phyloP scores from a whole-genome alignment of 2,797 vertebrate species.

The Tragopan temminckii region DNA sequence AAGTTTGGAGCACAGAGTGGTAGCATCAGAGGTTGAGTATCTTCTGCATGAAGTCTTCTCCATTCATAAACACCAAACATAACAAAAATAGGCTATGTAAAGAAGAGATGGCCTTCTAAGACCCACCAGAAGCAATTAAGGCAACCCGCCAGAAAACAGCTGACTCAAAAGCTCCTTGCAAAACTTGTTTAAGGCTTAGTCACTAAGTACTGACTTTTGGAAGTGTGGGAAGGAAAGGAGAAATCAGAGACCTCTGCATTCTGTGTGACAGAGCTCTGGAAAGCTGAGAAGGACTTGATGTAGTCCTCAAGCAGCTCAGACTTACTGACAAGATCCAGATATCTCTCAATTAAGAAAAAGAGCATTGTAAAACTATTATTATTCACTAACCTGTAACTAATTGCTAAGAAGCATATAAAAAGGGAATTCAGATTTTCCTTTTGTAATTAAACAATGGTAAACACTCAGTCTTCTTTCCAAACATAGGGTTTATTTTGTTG shows the following conservation, averaged over 20 bases:
- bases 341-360: background rate
- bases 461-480: background rate
- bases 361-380: background rate
- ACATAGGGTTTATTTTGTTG: background rate
- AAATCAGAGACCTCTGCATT: background rate
- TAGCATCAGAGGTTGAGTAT: background rate
- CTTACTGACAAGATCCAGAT: background rate
- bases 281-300: background rate
- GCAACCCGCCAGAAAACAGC: background rate
- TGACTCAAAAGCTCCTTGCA: background rate
- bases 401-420: background rate
- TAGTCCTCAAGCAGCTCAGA: background rate
- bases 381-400: background rate
- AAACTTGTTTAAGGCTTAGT: background rate
- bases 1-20: background rate
- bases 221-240: background rate
- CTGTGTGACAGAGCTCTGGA: background rate
- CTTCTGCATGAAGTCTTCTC: background rate
- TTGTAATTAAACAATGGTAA: background rate
- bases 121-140: background rate
- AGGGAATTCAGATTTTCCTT: background rate
- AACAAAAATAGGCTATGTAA: background rate
- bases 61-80: background rate
- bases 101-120: background rate
- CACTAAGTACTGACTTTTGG: background rate